Evolutionary conservation across 2,797 vertebrate species (phyloP).

Genomic region (Pitangus sulphuratus): DNA sequence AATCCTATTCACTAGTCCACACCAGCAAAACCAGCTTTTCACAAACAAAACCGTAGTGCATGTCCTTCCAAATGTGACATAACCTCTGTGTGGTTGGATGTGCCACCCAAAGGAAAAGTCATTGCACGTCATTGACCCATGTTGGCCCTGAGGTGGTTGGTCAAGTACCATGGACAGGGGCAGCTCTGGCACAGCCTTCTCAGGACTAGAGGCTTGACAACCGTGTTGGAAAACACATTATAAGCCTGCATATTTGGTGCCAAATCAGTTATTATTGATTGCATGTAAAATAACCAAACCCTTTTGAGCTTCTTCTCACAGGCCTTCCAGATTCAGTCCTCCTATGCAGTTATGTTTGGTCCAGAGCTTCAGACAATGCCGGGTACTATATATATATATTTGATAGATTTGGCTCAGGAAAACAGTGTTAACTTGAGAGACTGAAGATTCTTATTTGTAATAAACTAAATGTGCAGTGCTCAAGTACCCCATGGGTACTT

Average conservation of each 20-base stretch:
- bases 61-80: neutral
- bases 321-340: neutral
- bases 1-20: neutral
- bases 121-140: fast-evolving
- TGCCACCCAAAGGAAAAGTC: neutral
- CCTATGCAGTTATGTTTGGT: neutral
- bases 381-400: neutral
- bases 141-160: fast-evolving
- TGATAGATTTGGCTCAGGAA: neutral
- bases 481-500: neutral
- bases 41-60: fast-evolving
- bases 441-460: neutral
- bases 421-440: neutral
- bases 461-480: neutral
- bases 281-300: neutral
- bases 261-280: neutral
- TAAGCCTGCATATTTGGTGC: neutral
- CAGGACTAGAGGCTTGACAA: neutral
- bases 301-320: neutral
- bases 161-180: neutral
- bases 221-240: neutral
- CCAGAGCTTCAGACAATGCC: neutral
- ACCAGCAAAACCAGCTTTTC: neutral
- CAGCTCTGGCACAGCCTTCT: neutral
- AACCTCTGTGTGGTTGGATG: neutral